Evolutionary conservation across 64 coral and sea anemone species (phyloP).

Genomic region (Stichodactyla mertensii): DNA sequence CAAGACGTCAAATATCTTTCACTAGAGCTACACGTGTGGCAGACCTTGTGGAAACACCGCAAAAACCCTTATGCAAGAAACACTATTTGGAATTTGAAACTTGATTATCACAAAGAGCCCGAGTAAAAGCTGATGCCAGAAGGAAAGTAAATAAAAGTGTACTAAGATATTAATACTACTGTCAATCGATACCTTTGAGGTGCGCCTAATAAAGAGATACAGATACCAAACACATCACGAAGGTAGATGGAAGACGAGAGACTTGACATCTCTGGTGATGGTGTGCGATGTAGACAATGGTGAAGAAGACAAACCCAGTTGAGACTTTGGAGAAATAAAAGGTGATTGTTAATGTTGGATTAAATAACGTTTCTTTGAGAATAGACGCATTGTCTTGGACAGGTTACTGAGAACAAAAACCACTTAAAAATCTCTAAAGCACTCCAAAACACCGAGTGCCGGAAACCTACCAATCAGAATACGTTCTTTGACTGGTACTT

Average conservation of each 20-base stretch:
- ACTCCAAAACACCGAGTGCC: background rate
- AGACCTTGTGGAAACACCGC: no score
- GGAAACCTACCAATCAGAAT: slow-evolving; percentile 5
- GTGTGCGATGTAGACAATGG: slow-evolving; percentile 36
- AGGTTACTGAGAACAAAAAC: no score
- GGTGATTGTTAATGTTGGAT: background rate
- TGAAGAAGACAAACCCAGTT: slow-evolving; percentile 62
- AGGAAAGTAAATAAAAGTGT: background rate
- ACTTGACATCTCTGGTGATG: background rate
- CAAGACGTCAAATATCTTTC: no score
- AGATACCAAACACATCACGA: slow-evolving; percentile 36
- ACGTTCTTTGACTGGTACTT: background rate
- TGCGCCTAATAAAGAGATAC: slow-evolving; percentile 25
- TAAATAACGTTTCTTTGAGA: no score
- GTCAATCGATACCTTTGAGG: slow-evolving; percentile 30
- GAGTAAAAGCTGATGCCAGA: no score
- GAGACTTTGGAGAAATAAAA: slow-evolving; percentile 15
- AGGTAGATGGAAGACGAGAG: slow-evolving; percentile 9
- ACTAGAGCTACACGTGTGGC: no score
- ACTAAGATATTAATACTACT: background rate
- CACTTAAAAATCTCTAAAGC: no score
- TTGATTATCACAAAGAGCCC: no score
- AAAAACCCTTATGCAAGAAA: no score
- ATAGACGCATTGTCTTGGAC: no score
- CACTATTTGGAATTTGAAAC: no score